Percentiles rank a stretch among this genome's conserved stretches.
These are phyloP conservation scores for Tubulanus polymorphus DNA, from an alignment of 2,888 invertebrate species.

Conservation along the genomic window DNA sequence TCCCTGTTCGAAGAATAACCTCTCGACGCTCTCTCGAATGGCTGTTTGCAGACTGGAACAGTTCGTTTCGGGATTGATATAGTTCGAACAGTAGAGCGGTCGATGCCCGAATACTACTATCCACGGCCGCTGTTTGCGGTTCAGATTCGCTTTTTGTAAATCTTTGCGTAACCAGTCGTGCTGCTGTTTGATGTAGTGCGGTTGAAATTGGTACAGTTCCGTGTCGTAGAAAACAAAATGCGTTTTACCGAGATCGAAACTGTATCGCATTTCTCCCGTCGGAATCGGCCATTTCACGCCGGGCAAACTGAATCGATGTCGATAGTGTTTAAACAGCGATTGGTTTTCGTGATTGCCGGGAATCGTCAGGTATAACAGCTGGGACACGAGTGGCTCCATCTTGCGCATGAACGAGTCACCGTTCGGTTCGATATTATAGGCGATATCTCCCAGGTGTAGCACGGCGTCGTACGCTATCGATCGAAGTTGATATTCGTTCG, in stretches of 20 bases:
- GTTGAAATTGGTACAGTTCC: constrained; percentile 52
- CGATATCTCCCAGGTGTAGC: too few relatives aligned
- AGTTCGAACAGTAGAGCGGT: constrained; percentile 52
- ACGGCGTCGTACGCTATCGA: too few relatives aligned
- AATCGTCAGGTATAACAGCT: too few relatives aligned
- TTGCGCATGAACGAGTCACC: too few relatives aligned
- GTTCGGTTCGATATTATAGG: too few relatives aligned
- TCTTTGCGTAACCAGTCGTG: constrained; percentile 34
- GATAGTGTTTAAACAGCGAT: constrained; percentile 30
- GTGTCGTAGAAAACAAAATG: constrained; percentile 44
- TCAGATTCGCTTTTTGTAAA: constrained; percentile 33
- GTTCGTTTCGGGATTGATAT: constrained; percentile 42
- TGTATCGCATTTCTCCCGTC: constrained; percentile 44
- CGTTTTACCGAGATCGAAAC: constrained; percentile 40
- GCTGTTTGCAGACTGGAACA: constrained; percentile 28
- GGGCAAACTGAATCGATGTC: constrained; percentile 42
- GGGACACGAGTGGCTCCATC: too few relatives aligned
- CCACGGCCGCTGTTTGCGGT: constrained; percentile 40
- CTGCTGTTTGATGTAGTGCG: constrained; percentile 60
- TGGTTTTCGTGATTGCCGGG: too few relatives aligned
- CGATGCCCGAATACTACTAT: constrained; percentile 48
- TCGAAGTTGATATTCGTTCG: too few relatives aligned
- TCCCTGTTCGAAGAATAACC: constrained; percentile 35
- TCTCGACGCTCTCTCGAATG: constrained; percentile 35
- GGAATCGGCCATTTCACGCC: constrained; percentile 39